These are phyloP conservation scores for Campoplex capitator DNA, from an alignment of 2,888 invertebrate species.

Conservation along the genomic window DNA sequence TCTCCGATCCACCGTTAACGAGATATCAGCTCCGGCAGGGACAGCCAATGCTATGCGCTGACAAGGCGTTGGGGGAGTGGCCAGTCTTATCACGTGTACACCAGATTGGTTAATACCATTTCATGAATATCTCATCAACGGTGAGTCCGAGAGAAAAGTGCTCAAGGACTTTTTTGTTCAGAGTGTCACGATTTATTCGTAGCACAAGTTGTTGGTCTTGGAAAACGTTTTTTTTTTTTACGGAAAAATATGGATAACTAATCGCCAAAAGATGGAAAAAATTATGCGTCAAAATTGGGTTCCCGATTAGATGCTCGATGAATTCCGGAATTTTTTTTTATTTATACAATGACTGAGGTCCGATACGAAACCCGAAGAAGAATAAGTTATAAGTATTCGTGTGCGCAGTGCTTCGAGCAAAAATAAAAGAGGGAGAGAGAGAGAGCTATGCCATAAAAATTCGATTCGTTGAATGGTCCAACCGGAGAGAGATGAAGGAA, in stretches of 20 bases:
- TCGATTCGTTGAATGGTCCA: constrained; percentile 56
- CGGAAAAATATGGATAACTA: background rate
- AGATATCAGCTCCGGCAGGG: background rate
- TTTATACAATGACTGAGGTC: background rate
- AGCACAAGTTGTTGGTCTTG: background rate
- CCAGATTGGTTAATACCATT: background rate
- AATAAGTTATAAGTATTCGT: background rate
- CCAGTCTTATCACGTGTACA: background rate
- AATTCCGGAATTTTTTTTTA: too few species aligned
- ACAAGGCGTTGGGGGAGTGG: background rate
- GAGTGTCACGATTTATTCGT: background rate
- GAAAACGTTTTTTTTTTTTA: background rate
- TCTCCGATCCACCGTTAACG: background rate
- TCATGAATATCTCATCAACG: constrained; percentile 17
- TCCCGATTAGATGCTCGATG: background rate
- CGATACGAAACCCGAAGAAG: background rate
- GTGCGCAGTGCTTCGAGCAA: background rate
- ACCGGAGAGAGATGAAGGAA: constrained; percentile 72
- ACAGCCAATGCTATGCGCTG: background rate
- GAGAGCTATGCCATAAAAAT: constrained; percentile 31
- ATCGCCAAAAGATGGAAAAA: background rate
- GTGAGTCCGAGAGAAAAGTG: constrained; percentile 5
- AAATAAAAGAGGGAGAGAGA: background rate
- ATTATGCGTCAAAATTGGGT: background rate
- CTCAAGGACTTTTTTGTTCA: constrained; percentile 36